Conservation (phyloP, 2,888 invertebrate species). For the Schizaphis graminum region DNA sequence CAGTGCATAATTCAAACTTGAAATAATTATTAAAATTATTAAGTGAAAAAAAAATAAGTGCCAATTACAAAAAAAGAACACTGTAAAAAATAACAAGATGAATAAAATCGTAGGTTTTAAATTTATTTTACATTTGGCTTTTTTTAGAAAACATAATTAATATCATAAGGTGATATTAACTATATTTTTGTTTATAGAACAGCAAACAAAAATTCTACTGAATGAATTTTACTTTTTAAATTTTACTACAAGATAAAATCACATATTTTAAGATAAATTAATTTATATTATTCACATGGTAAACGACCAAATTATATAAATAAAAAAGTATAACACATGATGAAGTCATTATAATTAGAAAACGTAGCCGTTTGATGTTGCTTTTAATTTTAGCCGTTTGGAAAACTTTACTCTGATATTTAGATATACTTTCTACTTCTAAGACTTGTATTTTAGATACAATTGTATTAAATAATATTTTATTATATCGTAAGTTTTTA, state of each 20-base stretch:
- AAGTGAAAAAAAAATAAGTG: not conserved
- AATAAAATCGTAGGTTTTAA: conserved; percentile 9
- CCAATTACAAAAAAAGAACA: conserved; percentile 14
- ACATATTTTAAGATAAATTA: not conserved
- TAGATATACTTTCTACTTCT: not conserved
- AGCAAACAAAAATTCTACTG: not conserved
- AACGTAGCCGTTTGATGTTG: not conserved
- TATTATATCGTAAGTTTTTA: not conserved
- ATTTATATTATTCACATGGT: not conserved
- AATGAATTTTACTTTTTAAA: not conserved
- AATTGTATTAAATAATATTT: not conserved
- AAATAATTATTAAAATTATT: not conserved
- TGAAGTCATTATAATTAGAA: not conserved
- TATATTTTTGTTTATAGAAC: not conserved
- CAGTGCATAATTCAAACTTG: not conserved
- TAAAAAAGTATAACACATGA: not conserved
- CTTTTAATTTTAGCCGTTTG: not conserved
- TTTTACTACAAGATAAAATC: not conserved
- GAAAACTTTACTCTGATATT: not conserved
- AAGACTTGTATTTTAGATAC: not conserved
- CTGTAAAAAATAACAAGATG: not conserved
- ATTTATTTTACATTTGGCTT: not conserved
- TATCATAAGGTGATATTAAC: not conserved
- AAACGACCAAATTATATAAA: not conserved
- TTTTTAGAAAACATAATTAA: not conserved